These are phyloP conservation scores for Cygnus buccinator DNA, from an alignment of 2,113 vertebrate species.

Conservation along the genomic window DNA sequence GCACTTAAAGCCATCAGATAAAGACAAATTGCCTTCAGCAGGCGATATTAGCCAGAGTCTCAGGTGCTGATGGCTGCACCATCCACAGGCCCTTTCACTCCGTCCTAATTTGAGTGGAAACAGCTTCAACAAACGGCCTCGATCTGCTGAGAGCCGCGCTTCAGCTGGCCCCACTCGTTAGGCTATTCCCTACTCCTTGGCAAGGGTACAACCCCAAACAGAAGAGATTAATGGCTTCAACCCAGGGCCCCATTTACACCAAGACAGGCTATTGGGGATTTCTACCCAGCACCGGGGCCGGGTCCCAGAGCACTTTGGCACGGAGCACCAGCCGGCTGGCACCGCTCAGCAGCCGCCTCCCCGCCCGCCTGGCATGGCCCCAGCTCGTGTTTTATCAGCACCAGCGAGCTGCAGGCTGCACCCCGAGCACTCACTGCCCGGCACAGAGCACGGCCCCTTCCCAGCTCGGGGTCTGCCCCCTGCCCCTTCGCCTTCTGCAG, in stretches of 20 bases:
- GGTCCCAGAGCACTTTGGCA: background rate
- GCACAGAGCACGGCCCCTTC: background rate
- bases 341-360: accelerated
- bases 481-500: background rate
- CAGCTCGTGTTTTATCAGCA: accelerated
- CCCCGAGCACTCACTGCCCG: background rate
- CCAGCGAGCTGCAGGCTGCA: background rate
- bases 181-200: background rate
- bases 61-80: background rate
- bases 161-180: background rate
- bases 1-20: conserved; percentile 13
- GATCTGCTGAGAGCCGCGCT: background rate
- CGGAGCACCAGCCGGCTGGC: background rate
- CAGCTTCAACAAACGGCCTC: background rate
- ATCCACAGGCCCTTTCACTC: background rate
- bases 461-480: accelerated
- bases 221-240: background rate
- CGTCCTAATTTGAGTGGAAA: background rate
- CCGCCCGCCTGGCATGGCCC: background rate
- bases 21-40: conserved; percentile 29
- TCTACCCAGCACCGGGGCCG: background rate
- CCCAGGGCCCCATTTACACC: background rate
- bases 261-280: background rate
- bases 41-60: background rate
- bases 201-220: background rate